Conservation (phyloP, 2,797 vertebrate genomes). For the Pachyuromys duprasi region DNA sequence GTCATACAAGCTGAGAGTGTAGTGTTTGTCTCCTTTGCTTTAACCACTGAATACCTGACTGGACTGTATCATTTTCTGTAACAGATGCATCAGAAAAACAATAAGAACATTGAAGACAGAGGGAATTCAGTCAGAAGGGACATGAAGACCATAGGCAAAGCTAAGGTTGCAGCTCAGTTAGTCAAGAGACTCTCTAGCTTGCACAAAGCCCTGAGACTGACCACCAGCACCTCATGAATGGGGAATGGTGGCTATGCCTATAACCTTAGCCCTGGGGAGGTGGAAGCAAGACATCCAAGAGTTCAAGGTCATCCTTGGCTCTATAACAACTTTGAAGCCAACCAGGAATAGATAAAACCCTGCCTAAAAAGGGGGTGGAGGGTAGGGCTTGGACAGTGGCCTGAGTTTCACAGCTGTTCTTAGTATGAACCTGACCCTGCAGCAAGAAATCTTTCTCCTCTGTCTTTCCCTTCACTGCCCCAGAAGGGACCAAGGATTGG, state of each 20-base stretch:
- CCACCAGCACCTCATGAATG: neutral
- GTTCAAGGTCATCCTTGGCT: neutral
- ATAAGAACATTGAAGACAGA: neutral
- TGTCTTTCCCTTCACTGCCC: neutral
- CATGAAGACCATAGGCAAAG: neutral
- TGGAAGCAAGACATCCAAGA: neutral
- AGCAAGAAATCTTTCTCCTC: neutral
- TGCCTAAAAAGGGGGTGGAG: neutral
- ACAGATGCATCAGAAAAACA: neutral
- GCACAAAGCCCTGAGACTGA: neutral
- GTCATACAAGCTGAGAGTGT: neutral
- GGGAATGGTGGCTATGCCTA: neutral
- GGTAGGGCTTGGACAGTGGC: neutral
- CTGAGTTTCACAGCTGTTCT: neutral
- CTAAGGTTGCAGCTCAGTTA: neutral
- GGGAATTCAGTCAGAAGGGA: neutral
- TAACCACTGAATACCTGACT: neutral
- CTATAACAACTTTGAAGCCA: neutral
- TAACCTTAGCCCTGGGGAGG: neutral
- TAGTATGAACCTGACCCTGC: neutral
- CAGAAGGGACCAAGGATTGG: no score
- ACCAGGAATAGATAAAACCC: neutral
- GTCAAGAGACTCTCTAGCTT: neutral
- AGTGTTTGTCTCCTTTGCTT: neutral
- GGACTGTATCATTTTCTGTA: neutral